phyloP scores from a whole-genome alignment of 2,888 invertebrate species.

The Nomada fucata region DNA sequence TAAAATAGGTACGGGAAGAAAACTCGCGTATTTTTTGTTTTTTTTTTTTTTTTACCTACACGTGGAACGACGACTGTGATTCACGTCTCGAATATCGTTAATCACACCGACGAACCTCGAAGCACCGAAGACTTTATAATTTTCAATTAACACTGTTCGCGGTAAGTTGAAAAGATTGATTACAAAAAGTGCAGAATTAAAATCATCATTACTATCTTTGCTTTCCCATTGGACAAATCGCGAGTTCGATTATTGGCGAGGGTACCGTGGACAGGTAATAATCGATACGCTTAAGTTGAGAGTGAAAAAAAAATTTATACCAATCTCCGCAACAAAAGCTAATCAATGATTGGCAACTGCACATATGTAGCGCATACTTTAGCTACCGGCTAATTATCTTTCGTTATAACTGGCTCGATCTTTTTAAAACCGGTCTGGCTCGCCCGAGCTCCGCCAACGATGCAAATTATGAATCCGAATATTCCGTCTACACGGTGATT shows the following conservation, averaged over 20 bases:
- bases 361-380: conserved; percentile 45
- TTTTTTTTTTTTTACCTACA: conserved; percentile 42
- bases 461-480: conserved; percentile 49
- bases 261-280: background rate
- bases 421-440: conserved; percentile 55
- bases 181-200: too few relatives aligned
- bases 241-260: background rate
- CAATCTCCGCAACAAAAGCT: conserved; percentile 43
- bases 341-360: conserved; percentile 49
- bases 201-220: background rate
- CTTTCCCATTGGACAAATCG: background rate
- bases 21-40: conserved; percentile 31
- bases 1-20: conserved; percentile 56
- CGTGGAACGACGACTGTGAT: conserved; percentile 26
- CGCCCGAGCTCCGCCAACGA: conserved; percentile 32
- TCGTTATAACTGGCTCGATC: conserved; percentile 55
- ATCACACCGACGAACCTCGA: background rate
- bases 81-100: conserved; percentile 16
- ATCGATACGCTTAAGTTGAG: background rate
- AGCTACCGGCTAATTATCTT: conserved; percentile 59
- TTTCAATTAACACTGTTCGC: background rate
- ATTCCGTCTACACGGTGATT: conserved; percentile 28
- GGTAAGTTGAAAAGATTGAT: too few relatives aligned
- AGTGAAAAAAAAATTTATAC: background rate
- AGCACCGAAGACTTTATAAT: too few relatives aligned